Evolutionary conservation across 1,140 invertebrate genomes (phyloP), one percentile per base, ranked within the genome.

Genomic region (Acromyrmex heyeri): DNA sequence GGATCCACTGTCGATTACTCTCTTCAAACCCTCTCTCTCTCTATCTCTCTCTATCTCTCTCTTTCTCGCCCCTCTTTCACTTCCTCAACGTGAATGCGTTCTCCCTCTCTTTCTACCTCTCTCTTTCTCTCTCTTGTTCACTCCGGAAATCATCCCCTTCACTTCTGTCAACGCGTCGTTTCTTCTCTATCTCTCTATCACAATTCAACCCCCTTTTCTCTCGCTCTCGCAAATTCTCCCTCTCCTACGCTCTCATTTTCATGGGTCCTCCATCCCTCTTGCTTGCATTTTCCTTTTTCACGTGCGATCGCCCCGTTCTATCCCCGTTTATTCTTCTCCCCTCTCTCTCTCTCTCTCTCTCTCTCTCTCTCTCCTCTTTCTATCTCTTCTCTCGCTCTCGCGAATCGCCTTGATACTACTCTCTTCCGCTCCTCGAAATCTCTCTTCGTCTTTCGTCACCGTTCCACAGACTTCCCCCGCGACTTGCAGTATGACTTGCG

Each of bases 1-100:
- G 57, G 79, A 83, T 83, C 79, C 79, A 83, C 79, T 83, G 79
- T 83, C 79, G 79, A 83, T 86, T 82, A 67, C 48, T 77, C 64
- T 55, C 76, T 70, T 67, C 57, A 48, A 44, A n/a, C 34, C 30
- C 69, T 70, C 59, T 18, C 18, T 21, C 24, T 50, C 27, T 57
- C 44, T 38, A 61, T 86, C 59, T 69, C 24, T 55, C 61, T 24
- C 18, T 38, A 34, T 30, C 34, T 55, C 61, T 24, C 18, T 38
- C 48, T 65, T 64, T 44, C 24, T 50, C 50, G 24, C 62, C 27
- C 27, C 57, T 73, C 50, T 59, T 50, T 70, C 62, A 21, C 30
- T 34, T 27, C 64, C 34, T 38, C 67, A 57, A 57, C 48, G 30
- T 1, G 21, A 61, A n/a, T 38, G 10, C 12, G 27, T 30, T n/a